Evolutionary conservation across 2,113 vertebrate genomes (phyloP), one percentile per base, ranked within the genome.

Genomic region (Aplodontia rufa): DNA sequence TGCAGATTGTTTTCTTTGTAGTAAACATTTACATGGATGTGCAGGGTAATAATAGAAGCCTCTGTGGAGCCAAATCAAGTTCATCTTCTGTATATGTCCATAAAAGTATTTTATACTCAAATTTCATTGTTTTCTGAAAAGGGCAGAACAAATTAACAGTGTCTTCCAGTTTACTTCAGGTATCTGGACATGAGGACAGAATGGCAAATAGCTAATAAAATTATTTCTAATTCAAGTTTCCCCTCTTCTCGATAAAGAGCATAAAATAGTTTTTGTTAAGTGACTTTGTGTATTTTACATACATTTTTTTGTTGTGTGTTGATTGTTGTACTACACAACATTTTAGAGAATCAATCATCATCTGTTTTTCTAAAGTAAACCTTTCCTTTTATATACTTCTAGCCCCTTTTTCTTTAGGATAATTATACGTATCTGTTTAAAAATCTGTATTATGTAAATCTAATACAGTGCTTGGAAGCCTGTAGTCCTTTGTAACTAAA

Each of bases 251-350:
- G 66, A 22, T 84, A 82, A 92, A 84, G 58, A 71, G 1, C 35
- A 78, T 89, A 55, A 66, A 80, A 47, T 80, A 35, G 16, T 37
- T 89, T 94, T 91, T 91, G 10, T 80, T 81, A 92, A 62, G 24
- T 95, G 32, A 62, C 24, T 74, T 53, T 32, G 1, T 58, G 12
- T 3, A 22, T 86, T 88, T 74, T 35, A 19, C 3, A 9, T 93
- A 86, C 6, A 22, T 64, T 72, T 84, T 76, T 91, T 13, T 87
- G 12, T 58, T 69, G 20, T 69, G 20, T 75, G 5, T 80, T 58
- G 64, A 4, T 84, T 68, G 26, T 28, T 88, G 26, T 37, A n/a
- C 8, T 22, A 2, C 13, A 22, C 1, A 53, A 26, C 13, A 22
- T 79, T 22, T 42, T 62, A 81, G 32, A 81, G 58, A 97, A 75